A percentile compares a stretch with the other conserved stretches of the same genome.
Evolutionary conservation across 2,797 vertebrate genomes (phyloP).

Genomic region (Sebastes miniatus): DNA sequence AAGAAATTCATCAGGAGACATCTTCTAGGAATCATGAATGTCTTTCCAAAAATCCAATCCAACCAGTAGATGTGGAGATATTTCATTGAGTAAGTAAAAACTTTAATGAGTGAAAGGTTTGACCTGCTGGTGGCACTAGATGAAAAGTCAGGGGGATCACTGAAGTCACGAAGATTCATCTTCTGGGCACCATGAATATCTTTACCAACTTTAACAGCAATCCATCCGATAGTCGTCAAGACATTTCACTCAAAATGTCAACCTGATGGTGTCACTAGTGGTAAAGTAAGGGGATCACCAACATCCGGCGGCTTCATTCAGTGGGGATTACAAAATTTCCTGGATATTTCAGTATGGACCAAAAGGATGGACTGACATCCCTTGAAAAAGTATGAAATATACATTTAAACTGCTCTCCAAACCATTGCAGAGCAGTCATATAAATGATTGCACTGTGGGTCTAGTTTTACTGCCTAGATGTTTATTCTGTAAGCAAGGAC

Average conservation of each 20-base stretch:
- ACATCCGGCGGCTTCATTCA: neutral
- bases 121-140: neutral
- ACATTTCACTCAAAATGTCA: neutral
- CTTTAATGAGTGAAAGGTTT: neutral
- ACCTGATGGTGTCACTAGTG: neutral
- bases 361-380: neutral
- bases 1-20: neutral
- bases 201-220: neutral
- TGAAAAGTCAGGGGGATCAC: neutral
- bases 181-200: neutral
- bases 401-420: neutral
- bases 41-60: neutral
- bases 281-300: neutral
- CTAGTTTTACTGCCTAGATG: too few species aligned
- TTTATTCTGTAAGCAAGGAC: too few species aligned
- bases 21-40: neutral
- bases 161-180: neutral
- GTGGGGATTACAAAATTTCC: neutral
- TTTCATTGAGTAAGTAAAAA: neutral
- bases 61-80: neutral
- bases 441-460: neutral
- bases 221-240: neutral
- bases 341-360: neutral
- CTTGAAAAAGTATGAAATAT: neutral
- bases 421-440: neutral